These are phyloP conservation scores for Muricea muricata DNA, from an alignment of 92 coral and sea anemone genomes.

Conservation along the genomic window DNA sequence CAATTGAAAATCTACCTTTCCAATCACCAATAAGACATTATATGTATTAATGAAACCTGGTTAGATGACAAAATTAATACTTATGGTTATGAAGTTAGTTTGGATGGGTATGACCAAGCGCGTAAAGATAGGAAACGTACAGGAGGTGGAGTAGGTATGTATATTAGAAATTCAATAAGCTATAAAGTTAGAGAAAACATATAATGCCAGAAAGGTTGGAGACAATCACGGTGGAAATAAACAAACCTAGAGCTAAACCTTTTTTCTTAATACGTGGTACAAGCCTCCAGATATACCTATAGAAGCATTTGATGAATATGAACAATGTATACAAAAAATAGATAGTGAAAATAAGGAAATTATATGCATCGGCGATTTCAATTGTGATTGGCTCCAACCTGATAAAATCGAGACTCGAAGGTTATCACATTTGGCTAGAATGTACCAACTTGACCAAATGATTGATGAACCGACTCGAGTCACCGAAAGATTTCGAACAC, in stretches of 20 bases:
- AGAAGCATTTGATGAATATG: neutral
- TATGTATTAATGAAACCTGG: too few species aligned
- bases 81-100: too few species aligned
- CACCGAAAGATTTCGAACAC: neutral
- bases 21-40: too few species aligned
- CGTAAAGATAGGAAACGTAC: too few species aligned
- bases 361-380: neutral
- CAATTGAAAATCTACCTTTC: too few species aligned
- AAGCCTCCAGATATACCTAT: neutral
- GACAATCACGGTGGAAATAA: neutral
- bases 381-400: neutral
- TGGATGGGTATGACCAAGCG: too few species aligned
- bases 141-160: too few species aligned
- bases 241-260: neutral
- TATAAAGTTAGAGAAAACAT: neutral
- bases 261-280: neutral
- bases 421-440: neutral
- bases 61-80: too few species aligned
- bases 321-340: neutral
- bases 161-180: neutral
- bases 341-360: constrained; percentile 4
- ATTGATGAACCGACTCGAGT: neutral
- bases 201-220: neutral
- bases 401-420: neutral
- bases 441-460: neutral